Percentiles rank a stretch among this genome's conserved stretches.
phyloP scores from a whole-genome alignment of 2,113 vertebrate species.

The Hippocampus abdominalis region DNA sequence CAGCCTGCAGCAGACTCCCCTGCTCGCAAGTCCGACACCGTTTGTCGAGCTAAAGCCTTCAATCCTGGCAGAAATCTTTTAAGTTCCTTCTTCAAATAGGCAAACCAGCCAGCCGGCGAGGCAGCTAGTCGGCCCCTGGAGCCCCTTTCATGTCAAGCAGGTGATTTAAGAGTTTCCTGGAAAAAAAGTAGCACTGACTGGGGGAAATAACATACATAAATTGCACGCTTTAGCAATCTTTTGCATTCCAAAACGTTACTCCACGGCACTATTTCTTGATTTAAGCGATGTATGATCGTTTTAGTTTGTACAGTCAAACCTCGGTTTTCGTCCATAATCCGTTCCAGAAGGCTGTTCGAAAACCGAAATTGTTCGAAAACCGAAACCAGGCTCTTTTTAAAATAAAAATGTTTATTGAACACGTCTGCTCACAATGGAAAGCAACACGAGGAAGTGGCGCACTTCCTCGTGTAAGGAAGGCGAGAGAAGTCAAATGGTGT shows the following conservation, averaged over 20 bases:
- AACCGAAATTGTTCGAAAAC: too few species aligned
- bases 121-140: background rate
- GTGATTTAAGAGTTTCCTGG: background rate
- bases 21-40: background rate
- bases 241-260: background rate
- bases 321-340: too few species aligned
- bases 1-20: background rate
- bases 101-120: background rate
- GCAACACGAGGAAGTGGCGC: too few species aligned
- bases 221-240: background rate
- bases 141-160: background rate
- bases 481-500: too few species aligned
- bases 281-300: background rate
- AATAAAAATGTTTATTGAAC: too few species aligned
- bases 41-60: background rate
- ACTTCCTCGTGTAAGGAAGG: too few species aligned
- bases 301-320: too few species aligned
- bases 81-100: constrained; percentile 4
- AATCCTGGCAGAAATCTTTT: constrained; percentile 3
- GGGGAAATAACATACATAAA: background rate
- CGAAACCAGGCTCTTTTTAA: too few species aligned
- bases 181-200: background rate
- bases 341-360: too few species aligned
- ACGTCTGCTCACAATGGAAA: too few species aligned
- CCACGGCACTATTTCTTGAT: background rate